phyloP scores from a whole-genome alignment of 2,113 vertebrate genomes.

The Lynx canadensis region DNA sequence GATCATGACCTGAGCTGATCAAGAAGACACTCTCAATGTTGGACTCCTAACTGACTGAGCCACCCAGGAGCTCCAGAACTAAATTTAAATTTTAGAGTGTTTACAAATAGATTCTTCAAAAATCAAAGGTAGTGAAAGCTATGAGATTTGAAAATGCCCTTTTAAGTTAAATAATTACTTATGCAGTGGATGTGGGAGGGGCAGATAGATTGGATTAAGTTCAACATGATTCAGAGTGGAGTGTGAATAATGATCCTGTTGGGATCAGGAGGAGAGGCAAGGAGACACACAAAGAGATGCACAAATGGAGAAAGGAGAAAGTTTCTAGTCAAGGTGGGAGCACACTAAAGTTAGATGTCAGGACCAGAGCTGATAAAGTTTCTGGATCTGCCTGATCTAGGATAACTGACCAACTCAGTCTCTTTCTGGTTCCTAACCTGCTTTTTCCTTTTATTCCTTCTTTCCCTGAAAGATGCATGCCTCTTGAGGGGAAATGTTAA shows the following conservation, averaged over 20 bases:
- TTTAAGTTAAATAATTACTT: neutral
- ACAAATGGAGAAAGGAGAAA: neutral
- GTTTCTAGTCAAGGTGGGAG: neutral
- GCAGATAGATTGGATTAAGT: neutral
- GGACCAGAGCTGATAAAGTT: fast-evolving
- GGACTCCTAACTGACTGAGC: too few species aligned
- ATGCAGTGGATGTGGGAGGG: neutral
- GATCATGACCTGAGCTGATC: too few species aligned
- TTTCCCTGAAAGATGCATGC: neutral
- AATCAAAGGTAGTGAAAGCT: neutral
- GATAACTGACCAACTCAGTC: neutral
- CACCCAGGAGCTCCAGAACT: neutral
- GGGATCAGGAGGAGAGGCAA: neutral
- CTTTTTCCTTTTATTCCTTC: neutral
- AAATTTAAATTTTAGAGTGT: neutral
- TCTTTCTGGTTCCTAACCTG: neutral
- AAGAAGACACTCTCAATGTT: too few species aligned
- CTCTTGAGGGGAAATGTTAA: neutral
- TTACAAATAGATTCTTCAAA: neutral
- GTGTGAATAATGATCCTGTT: neutral
- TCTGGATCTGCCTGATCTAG: neutral
- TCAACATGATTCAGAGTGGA: neutral
- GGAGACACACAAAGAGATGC: neutral
- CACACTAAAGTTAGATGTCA: too few species aligned
- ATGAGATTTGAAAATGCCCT: neutral